Conservation (phyloP, 2,113 vertebrate genomes). For the Daubentonia madagascariensis region DNA sequence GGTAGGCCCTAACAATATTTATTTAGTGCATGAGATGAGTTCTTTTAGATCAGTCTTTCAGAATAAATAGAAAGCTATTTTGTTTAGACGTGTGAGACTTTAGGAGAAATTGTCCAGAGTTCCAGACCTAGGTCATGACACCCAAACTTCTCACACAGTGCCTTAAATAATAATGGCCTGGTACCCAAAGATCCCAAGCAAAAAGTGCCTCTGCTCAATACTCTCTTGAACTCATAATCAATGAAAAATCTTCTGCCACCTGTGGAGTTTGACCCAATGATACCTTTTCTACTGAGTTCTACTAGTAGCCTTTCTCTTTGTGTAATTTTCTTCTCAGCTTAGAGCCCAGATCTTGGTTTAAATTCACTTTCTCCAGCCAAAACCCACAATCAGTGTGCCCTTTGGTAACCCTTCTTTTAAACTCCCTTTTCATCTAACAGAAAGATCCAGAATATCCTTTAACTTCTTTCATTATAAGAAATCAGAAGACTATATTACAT, state of each 20-base stretch:
- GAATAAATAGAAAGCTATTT: constrained; percentile 3
- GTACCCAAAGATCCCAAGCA: background rate
- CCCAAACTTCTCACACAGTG: background rate
- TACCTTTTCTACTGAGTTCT: background rate
- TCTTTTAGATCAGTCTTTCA: background rate
- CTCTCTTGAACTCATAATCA: background rate
- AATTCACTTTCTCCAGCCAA: constrained; percentile 30
- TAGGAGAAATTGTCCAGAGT: background rate
- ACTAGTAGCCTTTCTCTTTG: background rate
- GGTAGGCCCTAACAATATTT: background rate
- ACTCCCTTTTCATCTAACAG: background rate
- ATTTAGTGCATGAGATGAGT: background rate
- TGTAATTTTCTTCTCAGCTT: constrained; percentile 49
- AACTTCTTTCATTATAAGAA: background rate
- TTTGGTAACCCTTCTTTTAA: background rate
- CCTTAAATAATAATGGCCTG: background rate
- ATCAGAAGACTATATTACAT: background rate
- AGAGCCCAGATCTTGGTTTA: background rate
- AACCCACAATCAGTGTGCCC: background rate
- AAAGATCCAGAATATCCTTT: background rate
- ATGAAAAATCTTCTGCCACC: background rate
- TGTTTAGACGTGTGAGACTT: background rate
- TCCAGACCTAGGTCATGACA: background rate
- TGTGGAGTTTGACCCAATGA: background rate
- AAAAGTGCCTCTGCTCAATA: background rate